These are phyloP conservation scores for Heteromormyrus szaboi DNA, from an alignment of 2,797 vertebrate species.

Conservation along the genomic window DNA sequence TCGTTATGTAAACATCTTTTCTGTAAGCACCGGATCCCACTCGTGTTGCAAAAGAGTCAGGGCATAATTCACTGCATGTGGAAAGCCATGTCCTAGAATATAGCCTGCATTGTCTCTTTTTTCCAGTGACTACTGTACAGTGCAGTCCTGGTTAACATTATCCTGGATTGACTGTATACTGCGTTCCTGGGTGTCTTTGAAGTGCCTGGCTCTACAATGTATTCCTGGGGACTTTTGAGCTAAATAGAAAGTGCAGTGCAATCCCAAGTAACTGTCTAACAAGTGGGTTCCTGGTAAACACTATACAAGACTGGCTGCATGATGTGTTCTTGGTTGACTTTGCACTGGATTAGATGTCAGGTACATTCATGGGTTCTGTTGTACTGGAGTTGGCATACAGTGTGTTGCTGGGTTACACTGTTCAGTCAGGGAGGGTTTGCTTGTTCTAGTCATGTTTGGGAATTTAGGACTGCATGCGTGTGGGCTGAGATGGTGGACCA, in stretches of 20 bases:
- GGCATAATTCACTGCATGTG: slow-evolving; percentile 42
- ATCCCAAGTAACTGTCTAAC: background rate
- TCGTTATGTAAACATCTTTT: slow-evolving; percentile 55
- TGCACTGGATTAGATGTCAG: background rate
- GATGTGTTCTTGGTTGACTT: background rate
- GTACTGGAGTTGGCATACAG: background rate
- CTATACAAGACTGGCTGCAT: background rate
- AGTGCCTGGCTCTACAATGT: background rate
- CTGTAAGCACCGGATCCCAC: slow-evolving; percentile 54
- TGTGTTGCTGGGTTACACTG: background rate
- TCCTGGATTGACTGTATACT: background rate
- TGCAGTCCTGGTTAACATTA: background rate
- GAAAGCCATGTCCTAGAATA: slow-evolving; percentile 31
- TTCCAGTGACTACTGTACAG: slow-evolving; percentile 21
- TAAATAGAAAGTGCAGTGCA: background rate
- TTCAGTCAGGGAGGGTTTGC: background rate
- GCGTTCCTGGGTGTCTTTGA: background rate
- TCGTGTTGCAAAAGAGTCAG: slow-evolving; percentile 56
- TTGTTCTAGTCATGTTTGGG: background rate
- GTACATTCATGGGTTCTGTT: background rate
- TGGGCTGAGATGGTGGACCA: background rate
- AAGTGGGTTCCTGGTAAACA: background rate
- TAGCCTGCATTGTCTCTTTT: slow-evolving; percentile 14
- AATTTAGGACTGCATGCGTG: background rate
- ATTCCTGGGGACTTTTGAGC: background rate